Evolutionary conservation across 2,888 invertebrate genomes (phyloP).

Genomic region (Axea sp.): DNA sequence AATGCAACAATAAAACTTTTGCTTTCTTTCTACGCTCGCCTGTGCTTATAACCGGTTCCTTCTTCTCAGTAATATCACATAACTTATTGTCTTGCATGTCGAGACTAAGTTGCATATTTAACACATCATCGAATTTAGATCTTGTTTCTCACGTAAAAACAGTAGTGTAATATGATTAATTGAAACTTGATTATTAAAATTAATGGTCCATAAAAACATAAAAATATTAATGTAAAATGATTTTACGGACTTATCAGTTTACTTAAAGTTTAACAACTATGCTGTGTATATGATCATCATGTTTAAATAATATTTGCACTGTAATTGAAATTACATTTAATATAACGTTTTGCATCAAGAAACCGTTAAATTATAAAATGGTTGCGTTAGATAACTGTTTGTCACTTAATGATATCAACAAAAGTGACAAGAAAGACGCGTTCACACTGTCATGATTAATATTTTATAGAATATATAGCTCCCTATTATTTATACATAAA

Average conservation of each 20-base stretch:
- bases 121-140: neutral
- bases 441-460: slow-evolving; percentile 2
- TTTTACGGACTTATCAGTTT: neutral
- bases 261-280: neutral
- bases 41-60: too few relatives aligned
- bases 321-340: slow-evolving; percentile 4
- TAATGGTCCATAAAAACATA: neutral
- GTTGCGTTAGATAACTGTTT: slow-evolving; percentile 15
- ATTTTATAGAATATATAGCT: neutral
- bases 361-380: slow-evolving; percentile 28
- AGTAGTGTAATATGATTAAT: too few relatives aligned
- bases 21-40: too few relatives aligned
- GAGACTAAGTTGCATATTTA: slow-evolving; percentile 4
- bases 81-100: slow-evolving; percentile 7
- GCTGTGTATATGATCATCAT: neutral
- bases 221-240: neutral
- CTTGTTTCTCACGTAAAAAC: neutral
- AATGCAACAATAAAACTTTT: too few relatives aligned
- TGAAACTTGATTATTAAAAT: neutral
- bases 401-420: slow-evolving; percentile 10
- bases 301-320: slow-evolving; percentile 1
- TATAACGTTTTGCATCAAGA: slow-evolving; percentile 10
- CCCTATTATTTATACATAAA: neutral
- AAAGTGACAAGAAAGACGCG: slow-evolving; percentile 15
- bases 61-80: slow-evolving; percentile 42